These are phyloP conservation scores for Brachymystax lenok DNA, from an alignment of 2,797 vertebrate genomes.

Conservation along the genomic window DNA sequence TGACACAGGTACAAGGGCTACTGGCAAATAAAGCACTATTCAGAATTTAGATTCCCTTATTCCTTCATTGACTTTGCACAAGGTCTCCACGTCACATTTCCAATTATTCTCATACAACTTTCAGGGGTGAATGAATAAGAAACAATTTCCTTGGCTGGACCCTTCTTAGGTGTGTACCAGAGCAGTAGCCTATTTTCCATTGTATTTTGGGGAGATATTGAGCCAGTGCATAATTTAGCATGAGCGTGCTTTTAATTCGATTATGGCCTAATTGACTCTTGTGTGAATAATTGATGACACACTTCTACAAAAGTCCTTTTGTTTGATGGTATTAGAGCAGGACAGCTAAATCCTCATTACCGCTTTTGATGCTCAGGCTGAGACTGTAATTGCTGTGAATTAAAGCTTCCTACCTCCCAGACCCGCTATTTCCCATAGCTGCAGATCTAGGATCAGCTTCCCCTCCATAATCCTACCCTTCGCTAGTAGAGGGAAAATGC, in stretches of 20 bases:
- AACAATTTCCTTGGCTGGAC: too few species aligned
- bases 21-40: conserved; percentile 2
- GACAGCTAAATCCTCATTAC: conserved; percentile 42
- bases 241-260: conserved; percentile 21
- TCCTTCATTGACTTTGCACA: conserved; percentile 17
- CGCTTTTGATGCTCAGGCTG: conserved; percentile 37
- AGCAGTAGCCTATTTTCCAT: background rate
- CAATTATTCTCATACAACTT: conserved; percentile 27
- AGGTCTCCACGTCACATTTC: conserved; percentile 16
- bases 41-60: conserved; percentile 5
- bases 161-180: background rate
- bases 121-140: conserved; percentile 11
- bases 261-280: conserved; percentile 14
- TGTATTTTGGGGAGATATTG: background rate
- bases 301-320: conserved; percentile 22
- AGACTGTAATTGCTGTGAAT: conserved; percentile 46
- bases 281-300: conserved; percentile 33
- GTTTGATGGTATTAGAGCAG: conserved; percentile 27
- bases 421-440: background rate
- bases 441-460: background rate
- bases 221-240: background rate
- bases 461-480: background rate
- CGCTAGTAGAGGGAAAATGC: background rate
- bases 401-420: conserved; percentile 27
- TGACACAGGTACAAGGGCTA: background rate